Conservation (phyloP, 1,140 invertebrate species). For the Drosophila burlai region DNA sequence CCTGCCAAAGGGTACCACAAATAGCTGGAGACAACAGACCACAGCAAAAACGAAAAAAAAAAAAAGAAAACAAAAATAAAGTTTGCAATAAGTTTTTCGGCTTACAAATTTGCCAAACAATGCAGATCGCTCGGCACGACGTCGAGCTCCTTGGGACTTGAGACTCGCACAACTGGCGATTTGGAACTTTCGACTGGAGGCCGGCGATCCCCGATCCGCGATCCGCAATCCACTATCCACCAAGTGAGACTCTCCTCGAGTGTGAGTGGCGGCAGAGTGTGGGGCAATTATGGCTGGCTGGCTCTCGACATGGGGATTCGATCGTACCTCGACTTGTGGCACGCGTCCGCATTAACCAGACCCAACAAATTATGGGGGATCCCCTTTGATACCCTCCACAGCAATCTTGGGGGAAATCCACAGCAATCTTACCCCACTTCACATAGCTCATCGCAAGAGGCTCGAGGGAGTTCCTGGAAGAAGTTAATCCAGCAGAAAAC, state of each 20-base stretch:
- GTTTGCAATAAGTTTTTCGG: conserved; percentile 53
- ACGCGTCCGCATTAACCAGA: conserved; percentile 55
- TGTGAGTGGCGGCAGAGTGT: conserved; percentile 31
- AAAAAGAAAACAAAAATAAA: conserved; percentile 25
- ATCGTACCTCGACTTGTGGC: conserved; percentile 63
- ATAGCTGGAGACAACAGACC: conserved; percentile 8
- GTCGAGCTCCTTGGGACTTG: conserved; percentile 26
- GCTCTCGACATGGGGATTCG: conserved; percentile 26
- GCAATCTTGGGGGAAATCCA: not conserved
- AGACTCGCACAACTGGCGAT: conserved; percentile 11
- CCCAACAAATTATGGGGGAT: conserved; percentile 35
- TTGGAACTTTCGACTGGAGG: conserved; percentile 11
- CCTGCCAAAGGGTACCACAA: conserved; percentile 28
- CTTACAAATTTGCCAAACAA: conserved; percentile 79
- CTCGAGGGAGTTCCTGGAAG: not conserved
- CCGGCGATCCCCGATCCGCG: not conserved
- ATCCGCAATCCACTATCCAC: not conserved
- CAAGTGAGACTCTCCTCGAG: conserved; percentile 14
- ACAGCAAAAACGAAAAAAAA: not conserved
- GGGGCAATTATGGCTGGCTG: conserved; percentile 59
- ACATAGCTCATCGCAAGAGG: conserved; percentile 6
- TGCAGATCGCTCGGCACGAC: conserved; percentile 74
- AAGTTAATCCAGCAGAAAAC: not conserved
- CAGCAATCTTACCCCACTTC: not conserved
- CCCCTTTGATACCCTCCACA: not conserved